phyloP scores from a whole-genome alignment of 2,113 vertebrate species.

The Ciconia maguari region DNA sequence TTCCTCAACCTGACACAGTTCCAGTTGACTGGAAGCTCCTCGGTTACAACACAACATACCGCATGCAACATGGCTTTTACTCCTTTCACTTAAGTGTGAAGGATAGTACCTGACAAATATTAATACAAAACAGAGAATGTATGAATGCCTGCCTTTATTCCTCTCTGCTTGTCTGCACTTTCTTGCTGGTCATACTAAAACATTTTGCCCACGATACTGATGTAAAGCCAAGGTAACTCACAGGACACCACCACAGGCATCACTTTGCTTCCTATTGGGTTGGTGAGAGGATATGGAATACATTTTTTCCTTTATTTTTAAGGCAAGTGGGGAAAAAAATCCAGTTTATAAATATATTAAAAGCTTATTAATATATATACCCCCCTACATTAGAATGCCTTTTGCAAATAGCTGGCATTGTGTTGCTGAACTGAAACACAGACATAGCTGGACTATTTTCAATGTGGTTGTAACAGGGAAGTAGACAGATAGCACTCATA shows the following conservation, averaged over 20 bases:
- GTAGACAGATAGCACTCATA: not conserved
- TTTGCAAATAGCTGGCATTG: not conserved
- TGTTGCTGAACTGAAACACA: not conserved
- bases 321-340: not conserved
- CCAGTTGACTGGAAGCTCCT: not conserved
- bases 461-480: not conserved
- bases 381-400: not conserved
- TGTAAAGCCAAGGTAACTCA: not conserved
- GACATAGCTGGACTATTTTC: not conserved
- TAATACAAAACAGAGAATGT: not conserved
- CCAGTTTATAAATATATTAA: not conserved
- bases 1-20: not conserved
- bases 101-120: not conserved
- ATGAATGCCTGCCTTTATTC: not conserved
- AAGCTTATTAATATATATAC: not conserved
- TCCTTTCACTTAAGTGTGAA: not conserved
- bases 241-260: fast-evolving
- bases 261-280: not conserved
- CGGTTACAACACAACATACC: fast-evolving
- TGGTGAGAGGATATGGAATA: fast-evolving
- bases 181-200: not conserved
- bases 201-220: not conserved
- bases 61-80: fast-evolving
- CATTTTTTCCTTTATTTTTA: not conserved
- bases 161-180: not conserved